These are phyloP conservation scores for Hippocampus abdominalis DNA, from an alignment of 2,113 vertebrate species.

Conservation along the genomic window DNA sequence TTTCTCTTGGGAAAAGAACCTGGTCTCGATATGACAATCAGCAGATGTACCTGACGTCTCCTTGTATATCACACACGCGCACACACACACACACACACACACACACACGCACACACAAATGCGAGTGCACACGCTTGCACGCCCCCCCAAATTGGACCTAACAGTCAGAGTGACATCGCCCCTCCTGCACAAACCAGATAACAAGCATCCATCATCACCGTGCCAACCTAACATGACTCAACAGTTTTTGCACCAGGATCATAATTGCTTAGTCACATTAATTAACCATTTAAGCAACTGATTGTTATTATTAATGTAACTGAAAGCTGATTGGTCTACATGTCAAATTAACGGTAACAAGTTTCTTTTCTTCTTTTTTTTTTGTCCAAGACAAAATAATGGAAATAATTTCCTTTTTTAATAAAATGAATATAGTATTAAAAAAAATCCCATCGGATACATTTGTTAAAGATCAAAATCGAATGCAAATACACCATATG, in stretches of 20 bases:
- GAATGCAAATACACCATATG: too few species aligned
- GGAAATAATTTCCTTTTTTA: too few species aligned
- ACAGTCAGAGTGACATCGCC: slow-evolving; percentile 26
- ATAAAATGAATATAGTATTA: too few species aligned
- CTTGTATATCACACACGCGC: not conserved
- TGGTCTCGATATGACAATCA: not conserved
- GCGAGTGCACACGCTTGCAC: not conserved
- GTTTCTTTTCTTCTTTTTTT: too few species aligned
- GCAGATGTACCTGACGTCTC: not conserved
- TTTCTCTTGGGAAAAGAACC: not conserved
- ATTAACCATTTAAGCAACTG: not conserved
- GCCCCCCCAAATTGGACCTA: not conserved
- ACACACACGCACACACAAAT: not conserved
- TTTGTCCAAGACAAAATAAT: too few species aligned
- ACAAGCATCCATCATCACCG: slow-evolving; percentile 22
- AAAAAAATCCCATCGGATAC: too few species aligned
- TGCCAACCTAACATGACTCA: slow-evolving; percentile 38
- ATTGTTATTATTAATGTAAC: not conserved
- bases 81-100: not conserved
- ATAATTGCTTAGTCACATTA: slow-evolving; percentile 17
- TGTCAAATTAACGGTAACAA: too few species aligned
- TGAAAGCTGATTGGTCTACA: not conserved
- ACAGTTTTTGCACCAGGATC: slow-evolving; percentile 13
- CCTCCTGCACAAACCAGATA: slow-evolving; percentile 59
- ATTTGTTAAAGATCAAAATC: too few species aligned